A percentile compares a stretch with the other conserved stretches of the same genome.
Conservation (phyloP, 2,113 vertebrate species). For the Xiphophorus couchianus region DNA sequence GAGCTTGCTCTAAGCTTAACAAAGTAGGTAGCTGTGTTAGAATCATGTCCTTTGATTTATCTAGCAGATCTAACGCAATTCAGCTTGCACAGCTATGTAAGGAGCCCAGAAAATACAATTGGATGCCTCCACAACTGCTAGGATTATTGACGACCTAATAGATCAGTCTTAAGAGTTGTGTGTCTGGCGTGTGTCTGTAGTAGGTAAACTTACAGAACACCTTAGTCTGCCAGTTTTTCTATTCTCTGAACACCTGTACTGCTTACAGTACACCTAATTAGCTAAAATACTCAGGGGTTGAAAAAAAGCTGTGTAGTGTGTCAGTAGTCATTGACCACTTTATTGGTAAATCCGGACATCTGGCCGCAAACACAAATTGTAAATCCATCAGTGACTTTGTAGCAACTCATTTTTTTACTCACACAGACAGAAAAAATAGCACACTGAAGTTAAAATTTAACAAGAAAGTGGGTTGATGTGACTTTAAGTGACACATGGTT, state of each 20-base stretch:
- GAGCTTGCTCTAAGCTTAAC: not conserved
- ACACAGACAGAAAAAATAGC: too few relatives aligned
- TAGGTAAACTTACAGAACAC: not conserved
- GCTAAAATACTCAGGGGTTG: not conserved
- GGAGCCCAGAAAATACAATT: not conserved
- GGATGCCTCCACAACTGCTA: not conserved
- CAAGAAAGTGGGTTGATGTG: too few relatives aligned
- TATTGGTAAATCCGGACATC: too few relatives aligned
- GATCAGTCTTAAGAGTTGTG: slow-evolving; percentile 6
- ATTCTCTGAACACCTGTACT: not conserved
- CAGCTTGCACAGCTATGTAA: not conserved
- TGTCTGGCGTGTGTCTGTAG: not conserved
- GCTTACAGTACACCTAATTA: not conserved
- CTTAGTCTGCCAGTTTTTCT: not conserved
- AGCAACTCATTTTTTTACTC: not conserved
- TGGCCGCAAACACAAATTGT: not conserved
- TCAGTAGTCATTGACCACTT: not conserved
- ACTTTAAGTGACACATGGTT: too few relatives aligned
- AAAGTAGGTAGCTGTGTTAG: not conserved
- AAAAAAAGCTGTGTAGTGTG: not conserved
- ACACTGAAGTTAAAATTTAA: too few relatives aligned
- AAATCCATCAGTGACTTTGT: not conserved
- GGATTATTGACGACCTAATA: slow-evolving; percentile 2
- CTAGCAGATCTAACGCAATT: not conserved
- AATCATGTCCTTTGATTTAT: slow-evolving; percentile 8